Base-by-base conservation (phyloP, 2,113 vertebrate species). In the Ceyx cyanopectus region DNA sequence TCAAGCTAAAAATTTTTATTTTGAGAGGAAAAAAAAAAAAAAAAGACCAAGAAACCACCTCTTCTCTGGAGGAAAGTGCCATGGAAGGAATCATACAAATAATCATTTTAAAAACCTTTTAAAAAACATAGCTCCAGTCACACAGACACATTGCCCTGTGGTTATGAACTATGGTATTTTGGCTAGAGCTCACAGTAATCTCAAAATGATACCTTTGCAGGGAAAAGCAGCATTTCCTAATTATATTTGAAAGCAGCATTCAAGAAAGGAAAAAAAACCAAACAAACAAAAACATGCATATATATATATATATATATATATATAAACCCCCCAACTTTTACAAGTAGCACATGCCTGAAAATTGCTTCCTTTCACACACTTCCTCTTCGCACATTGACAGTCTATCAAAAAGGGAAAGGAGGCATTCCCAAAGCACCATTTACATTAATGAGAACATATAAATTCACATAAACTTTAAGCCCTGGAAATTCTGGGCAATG, bases 281-380 rank as follows among this genome's bases (percentile, higher is more conserved):
- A 37, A 10, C 37, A 37, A 37, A 10, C 37, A 37, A 37, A 37
- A 37, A 10, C 37, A 37, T 37, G 37, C 37, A 37, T 4, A 37
- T 37, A 37, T 37, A 34, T 37, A 37, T 37, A 37, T 37, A 4
- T 37, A 37, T 37, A 37, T 37, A 37, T 34, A 37, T 37, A 37
- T 37, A 37, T 37, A 37, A 37, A 37, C 9, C 10, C 37, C 37
- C 37, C 7, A 54, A 22, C 8, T 67, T 27, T 34, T 80, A 22
- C 20, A 26, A 9, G 3, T 12, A 43, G 18, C 5, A 54, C 0
- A 0, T 3, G 1, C 15, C n/a, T 26, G 8, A 82, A 76, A 85
- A 66, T 5, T 9, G 12, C 16, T 17, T 82, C 5, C 26, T 60
- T 81, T 76, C 54, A 79, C 27, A 77, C 14, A 48, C 7, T 68